Evolutionary conservation across 2,113 vertebrate genomes (phyloP).

Genomic region (Platysternon megacephalum): DNA sequence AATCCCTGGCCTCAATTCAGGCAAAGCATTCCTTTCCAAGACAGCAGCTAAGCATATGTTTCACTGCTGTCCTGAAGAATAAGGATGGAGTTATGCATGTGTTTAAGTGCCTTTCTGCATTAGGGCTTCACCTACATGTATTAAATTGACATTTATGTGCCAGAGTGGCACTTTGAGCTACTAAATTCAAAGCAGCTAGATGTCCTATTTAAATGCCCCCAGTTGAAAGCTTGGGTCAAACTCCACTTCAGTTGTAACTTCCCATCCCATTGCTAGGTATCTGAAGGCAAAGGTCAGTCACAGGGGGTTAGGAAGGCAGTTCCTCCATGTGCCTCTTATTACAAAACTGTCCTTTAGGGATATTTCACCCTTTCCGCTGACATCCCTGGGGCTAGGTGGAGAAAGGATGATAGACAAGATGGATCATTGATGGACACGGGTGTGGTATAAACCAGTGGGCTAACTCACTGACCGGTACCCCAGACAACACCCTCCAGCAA

Average conservation of each 20-base stretch:
- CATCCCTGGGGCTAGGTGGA: background rate
- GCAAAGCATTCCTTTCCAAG: background rate
- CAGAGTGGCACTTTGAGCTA: background rate
- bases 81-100: background rate
- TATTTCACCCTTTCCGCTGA: background rate
- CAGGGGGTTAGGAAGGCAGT: background rate
- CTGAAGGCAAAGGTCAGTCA: background rate
- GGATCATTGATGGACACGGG: background rate
- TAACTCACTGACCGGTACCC: background rate
- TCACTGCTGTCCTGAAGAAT: background rate
- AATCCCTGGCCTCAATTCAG: background rate
- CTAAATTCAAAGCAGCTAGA: background rate
- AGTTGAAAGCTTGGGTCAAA: background rate
- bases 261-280: background rate
- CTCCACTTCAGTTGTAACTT: background rate
- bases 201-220: background rate
- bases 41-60: background rate
- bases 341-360: background rate
- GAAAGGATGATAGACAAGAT: background rate
- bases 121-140: background rate
- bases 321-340: background rate
- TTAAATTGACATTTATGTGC: background rate
- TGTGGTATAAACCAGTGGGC: background rate
- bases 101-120: rapidly evolving
- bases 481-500: background rate